These are phyloP conservation scores for Ceyx erithaca DNA, from an alignment of 2,797 vertebrate species.

Conservation along the genomic window DNA sequence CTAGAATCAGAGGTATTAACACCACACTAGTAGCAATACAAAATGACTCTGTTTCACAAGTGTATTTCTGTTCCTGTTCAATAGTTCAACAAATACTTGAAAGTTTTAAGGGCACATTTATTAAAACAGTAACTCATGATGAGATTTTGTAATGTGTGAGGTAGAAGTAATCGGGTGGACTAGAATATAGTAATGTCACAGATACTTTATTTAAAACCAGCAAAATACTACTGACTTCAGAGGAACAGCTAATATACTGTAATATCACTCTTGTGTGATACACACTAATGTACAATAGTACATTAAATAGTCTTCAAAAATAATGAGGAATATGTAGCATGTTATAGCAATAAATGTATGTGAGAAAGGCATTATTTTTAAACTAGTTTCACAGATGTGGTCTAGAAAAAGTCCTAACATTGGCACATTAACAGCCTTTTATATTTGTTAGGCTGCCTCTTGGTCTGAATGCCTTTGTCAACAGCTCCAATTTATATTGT, in stretches of 20 bases:
- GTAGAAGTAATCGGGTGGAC: constrained; percentile 36
- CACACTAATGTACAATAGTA: background rate
- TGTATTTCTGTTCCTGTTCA: constrained; percentile 31
- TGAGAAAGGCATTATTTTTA: constrained; percentile 18
- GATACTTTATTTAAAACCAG: constrained; percentile 17
- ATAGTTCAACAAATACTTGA: constrained; percentile 23
- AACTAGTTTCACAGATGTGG: constrained; percentile 2
- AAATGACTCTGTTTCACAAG: constrained; percentile 21
- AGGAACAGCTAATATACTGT: constrained; percentile 15
- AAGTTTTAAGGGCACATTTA: constrained; percentile 49
- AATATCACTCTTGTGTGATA: background rate
- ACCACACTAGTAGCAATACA: background rate
- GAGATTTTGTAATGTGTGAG: constrained; percentile 50
- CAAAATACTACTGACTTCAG: constrained; percentile 43
- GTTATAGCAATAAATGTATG: constrained; percentile 16
- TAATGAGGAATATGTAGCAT: background rate
- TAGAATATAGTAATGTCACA: constrained; percentile 11
- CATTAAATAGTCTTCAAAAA: constrained; percentile 23
- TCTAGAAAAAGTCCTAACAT: background rate
- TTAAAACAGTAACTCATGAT: constrained; percentile 47
- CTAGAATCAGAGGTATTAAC: background rate
- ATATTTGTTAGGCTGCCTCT: background rate
- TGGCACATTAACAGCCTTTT: background rate
- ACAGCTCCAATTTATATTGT: background rate
- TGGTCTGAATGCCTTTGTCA: background rate